phyloP scores from a whole-genome alignment of 2,797 vertebrate genomes.

The Australoheros facetus region DNA sequence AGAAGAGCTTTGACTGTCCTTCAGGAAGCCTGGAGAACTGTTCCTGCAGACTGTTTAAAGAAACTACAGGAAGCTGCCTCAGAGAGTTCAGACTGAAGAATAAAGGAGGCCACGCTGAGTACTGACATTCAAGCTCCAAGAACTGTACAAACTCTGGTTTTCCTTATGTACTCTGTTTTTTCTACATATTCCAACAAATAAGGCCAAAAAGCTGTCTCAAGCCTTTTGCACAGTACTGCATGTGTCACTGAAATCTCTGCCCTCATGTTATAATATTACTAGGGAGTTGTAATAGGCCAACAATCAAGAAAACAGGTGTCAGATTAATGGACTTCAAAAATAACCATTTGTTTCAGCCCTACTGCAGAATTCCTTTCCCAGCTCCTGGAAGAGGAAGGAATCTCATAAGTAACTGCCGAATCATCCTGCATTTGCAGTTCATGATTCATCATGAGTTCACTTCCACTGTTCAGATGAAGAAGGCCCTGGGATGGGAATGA shows the following conservation, averaged over 20 bases:
- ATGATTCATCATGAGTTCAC: slow-evolving; percentile 39
- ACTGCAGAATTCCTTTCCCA: not conserved
- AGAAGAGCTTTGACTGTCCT: not conserved
- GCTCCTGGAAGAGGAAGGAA: not conserved
- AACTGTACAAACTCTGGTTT: not conserved
- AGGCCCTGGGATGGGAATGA: not conserved
- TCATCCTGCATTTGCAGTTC: slow-evolving; percentile 33
- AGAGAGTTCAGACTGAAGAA: not conserved
- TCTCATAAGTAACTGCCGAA: slow-evolving; percentile 11
- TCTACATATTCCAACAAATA: not conserved
- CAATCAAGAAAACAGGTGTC: no score
- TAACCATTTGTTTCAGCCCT: not conserved
- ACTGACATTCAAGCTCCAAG: not conserved
- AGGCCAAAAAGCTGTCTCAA: not conserved
- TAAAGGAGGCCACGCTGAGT: not conserved
- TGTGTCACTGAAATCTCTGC: not conserved
- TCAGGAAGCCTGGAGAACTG: not conserved
- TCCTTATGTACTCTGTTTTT: not conserved
- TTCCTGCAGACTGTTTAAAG: not conserved
- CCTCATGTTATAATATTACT: not conserved
- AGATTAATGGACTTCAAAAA: not conserved
- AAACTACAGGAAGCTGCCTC: not conserved
- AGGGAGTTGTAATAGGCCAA: not conserved
- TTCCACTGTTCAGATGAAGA: not conserved
- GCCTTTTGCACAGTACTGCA: not conserved